A percentile compares a stretch with the other conserved stretches of the same genome.
Conservation (phyloP, 1,140 invertebrate species). For the Metaphire vulgaris region DNA sequence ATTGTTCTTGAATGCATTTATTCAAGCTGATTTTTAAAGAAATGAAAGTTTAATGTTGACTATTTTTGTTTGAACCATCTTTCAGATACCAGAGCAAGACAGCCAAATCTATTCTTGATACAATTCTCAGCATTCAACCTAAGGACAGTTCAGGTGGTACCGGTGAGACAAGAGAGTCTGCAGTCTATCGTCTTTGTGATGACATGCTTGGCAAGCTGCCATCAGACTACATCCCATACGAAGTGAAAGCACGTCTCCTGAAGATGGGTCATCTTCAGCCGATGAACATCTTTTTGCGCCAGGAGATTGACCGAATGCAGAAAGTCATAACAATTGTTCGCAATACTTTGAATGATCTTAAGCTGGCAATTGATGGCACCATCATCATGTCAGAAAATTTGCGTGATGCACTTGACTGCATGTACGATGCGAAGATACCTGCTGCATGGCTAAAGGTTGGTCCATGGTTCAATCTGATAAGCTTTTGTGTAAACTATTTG, state of each 20-base stretch:
- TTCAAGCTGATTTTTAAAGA: no score
- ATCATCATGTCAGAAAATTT: conserved; percentile 54
- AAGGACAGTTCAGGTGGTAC: conserved; percentile 76
- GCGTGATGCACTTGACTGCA: conserved; percentile 79
- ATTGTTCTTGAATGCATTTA: neutral
- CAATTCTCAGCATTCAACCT: conserved; percentile 87
- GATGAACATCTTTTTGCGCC: conserved; percentile 58
- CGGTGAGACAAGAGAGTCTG: conserved; percentile 72
- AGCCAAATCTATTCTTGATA: conserved; percentile 85
- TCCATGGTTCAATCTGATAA: no score
- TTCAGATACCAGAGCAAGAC: conserved; percentile 79
- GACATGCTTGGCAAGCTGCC: conserved; percentile 91
- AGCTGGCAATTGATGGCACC: conserved; percentile 90
- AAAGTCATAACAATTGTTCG: conserved; percentile 72
- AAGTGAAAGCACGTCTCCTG: conserved; percentile 55
- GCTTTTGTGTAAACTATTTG: no score
- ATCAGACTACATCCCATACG: conserved; percentile 77
- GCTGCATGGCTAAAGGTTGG: conserved; percentile 79
- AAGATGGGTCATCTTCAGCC: conserved; percentile 64
- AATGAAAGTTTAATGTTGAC: no score
- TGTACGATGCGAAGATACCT: conserved; percentile 91
- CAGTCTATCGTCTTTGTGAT: conserved; percentile 80
- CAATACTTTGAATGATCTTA: conserved; percentile 77
- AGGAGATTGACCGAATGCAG: conserved; percentile 91
- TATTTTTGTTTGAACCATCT: no score